Percentiles rank a stretch among this genome's conserved stretches.
These are phyloP conservation scores for Lepidurus apus DNA, from an alignment of 1,140 invertebrate genomes.

Conservation along the genomic window DNA sequence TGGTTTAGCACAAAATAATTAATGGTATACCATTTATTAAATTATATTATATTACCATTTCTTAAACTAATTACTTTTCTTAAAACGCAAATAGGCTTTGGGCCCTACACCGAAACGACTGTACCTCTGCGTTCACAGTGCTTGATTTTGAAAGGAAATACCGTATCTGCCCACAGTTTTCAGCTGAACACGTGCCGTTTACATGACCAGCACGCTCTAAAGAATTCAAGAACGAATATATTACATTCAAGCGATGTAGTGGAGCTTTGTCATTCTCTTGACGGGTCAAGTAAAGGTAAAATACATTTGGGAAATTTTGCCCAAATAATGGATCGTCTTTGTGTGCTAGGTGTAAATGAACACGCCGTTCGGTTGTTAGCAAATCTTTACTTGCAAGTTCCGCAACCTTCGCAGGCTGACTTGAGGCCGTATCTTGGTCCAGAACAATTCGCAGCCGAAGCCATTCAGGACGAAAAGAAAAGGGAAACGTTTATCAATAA, in stretches of 20 bases:
- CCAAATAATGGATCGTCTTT: conserved; percentile 1
- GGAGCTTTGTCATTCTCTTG: conserved; percentile 67
- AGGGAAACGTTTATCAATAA: conserved; percentile 60
- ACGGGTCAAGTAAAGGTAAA: conserved; percentile 61
- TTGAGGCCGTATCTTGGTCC: conserved; percentile 64
- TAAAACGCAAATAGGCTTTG: conserved; percentile 62
- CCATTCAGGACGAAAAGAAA: conserved; percentile 55
- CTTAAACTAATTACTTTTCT: not conserved
- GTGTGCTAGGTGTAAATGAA: conserved; percentile 61
- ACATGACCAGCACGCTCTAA: conserved; percentile 48
- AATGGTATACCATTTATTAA: conserved; percentile 25
- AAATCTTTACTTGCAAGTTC: conserved; percentile 63
- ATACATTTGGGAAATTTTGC: conserved; percentile 25
- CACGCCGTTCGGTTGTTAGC: conserved; percentile 67
- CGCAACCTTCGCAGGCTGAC: conserved; percentile 54
- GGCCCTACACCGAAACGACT: conserved; percentile 74
- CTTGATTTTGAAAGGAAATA: conserved; percentile 73
- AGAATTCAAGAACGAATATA: conserved; percentile 28
- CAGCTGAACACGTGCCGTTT: conserved; percentile 79
- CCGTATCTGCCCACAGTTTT: conserved; percentile 76
- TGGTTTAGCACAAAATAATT: not conserved
- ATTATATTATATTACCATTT: not conserved
- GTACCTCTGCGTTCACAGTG: conserved; percentile 82
- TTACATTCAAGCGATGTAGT: conserved; percentile 39
- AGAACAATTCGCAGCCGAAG: conserved; percentile 54